Conservation (phyloP, 2,888 invertebrate species). For the Hirtodrosophila alboralis region DNA sequence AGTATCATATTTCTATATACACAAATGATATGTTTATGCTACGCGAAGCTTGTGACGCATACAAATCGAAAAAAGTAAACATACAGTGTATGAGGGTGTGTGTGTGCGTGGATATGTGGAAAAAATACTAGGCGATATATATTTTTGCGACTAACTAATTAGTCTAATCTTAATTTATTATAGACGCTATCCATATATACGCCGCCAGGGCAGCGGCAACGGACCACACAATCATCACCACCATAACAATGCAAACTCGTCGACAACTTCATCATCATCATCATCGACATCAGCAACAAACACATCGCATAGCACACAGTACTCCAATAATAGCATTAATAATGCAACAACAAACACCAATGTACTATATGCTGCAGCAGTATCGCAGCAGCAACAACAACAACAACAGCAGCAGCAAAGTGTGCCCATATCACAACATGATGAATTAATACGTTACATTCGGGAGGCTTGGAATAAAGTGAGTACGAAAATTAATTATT, state of each 20-base stretch:
- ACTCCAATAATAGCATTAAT: constrained; percentile 70
- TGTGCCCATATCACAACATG: constrained; percentile 85
- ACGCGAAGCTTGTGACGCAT: constrained; percentile 43
- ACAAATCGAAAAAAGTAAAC: constrained; percentile 54
- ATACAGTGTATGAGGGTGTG: constrained; percentile 18
- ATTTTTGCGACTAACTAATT: constrained; percentile 19
- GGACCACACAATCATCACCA: constrained; percentile 74
- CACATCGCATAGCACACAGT: constrained; percentile 59
- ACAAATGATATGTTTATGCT: constrained; percentile 8
- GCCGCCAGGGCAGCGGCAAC: constrained; percentile 79
- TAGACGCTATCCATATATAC: constrained; percentile 82
- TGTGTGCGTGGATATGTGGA: constrained; percentile 8
- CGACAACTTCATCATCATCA: constrained; percentile 63
- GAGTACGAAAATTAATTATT: constrained; percentile 46
- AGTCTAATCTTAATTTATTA: constrained; percentile 20
- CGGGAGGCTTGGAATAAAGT: constrained; percentile 91
- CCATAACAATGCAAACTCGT: constrained; percentile 71
- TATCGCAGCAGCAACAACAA: constrained; percentile 46
- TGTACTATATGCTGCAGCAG: constrained; percentile 43
- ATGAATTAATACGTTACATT: constrained; percentile 91
- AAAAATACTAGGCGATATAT: constrained; percentile 23
- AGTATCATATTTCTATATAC: constrained; percentile 33
- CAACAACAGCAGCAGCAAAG: constrained; percentile 36
- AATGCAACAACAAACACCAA: constrained; percentile 53
- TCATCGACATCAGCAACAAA: constrained; percentile 55